A percentile compares a stretch with the other conserved stretches of the same genome.
phyloP scores from a whole-genome alignment of 2,888 invertebrate genomes.

The Xanthorhoe designata region DNA sequence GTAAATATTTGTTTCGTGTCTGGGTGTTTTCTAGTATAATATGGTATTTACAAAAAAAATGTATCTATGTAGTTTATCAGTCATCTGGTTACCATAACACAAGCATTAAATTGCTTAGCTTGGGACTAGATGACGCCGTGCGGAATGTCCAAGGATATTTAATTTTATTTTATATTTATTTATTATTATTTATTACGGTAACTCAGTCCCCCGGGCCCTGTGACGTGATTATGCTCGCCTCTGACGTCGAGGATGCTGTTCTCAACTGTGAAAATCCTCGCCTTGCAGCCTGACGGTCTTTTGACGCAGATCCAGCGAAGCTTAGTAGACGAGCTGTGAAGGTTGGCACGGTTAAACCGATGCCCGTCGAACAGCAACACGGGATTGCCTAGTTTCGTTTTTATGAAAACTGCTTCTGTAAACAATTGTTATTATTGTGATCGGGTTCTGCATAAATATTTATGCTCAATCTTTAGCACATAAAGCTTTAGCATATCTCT shows the following conservation, averaged over 20 bases:
- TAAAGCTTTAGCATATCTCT: too few relatives aligned
- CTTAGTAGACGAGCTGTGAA: conserved; percentile 35
- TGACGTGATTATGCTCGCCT: conserved; percentile 16
- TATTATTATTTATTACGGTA: too few relatives aligned
- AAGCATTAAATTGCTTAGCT: too few relatives aligned
- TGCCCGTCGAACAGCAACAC: conserved; percentile 37
- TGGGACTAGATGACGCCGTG: too few relatives aligned
- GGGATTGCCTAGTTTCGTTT: conserved; percentile 40
- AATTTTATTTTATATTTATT: too few relatives aligned
- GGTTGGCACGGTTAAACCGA: conserved; percentile 40
- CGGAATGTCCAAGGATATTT: too few relatives aligned
- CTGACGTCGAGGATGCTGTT: conserved; percentile 40
- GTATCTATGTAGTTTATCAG: too few relatives aligned
- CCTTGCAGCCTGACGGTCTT: conserved; percentile 43
- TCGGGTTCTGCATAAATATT: neutral
- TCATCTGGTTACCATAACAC: too few relatives aligned
- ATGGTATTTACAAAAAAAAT: too few relatives aligned
- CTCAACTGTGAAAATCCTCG: conserved; percentile 48
- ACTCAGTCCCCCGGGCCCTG: neutral
- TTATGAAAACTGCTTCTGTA: conserved; percentile 34
- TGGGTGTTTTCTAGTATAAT: too few relatives aligned
- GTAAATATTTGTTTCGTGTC: too few relatives aligned
- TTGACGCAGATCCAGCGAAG: conserved; percentile 46
- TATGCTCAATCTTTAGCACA: neutral
- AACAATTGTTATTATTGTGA: neutral